Percentiles rank a stretch among this genome's conserved stretches.
Conservation (phyloP, 2,888 invertebrate species). For the Diaperis boleti region DNA sequence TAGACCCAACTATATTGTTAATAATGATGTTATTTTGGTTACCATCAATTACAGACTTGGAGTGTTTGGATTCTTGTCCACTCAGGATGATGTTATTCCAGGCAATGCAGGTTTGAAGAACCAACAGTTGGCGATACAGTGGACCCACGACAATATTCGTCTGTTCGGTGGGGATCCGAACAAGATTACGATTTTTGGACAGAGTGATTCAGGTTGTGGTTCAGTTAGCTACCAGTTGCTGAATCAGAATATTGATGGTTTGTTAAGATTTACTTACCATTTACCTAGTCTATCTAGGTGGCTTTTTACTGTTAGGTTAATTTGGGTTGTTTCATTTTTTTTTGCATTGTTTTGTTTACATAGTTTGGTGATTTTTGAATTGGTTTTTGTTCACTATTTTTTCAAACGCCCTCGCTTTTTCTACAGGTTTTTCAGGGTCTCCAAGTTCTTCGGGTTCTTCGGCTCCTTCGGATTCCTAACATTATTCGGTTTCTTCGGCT, state of each 20-base stretch:
- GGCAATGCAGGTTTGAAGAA: conserved; percentile 81
- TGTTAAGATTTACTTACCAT: too few relatives aligned
- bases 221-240: conserved; percentile 40
- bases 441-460: too few relatives aligned
- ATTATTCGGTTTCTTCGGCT: too few relatives aligned
- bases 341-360: too few relatives aligned
- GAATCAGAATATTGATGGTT: conserved; percentile 39
- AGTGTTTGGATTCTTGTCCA: conserved; percentile 79
- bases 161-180: conserved; percentile 79
- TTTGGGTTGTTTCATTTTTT: too few relatives aligned
- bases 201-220: conserved; percentile 80
- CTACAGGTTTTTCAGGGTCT: too few relatives aligned
- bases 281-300: conserved; percentile 60
- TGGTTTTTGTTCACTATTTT: too few relatives aligned
- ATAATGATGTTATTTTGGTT: conserved; percentile 74
- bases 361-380: too few relatives aligned
- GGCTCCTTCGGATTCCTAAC: too few relatives aligned
- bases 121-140: conserved; percentile 76
- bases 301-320: conserved; percentile 58
- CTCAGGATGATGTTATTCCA: conserved; percentile 75
- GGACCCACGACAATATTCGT: conserved; percentile 76
- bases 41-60: conserved; percentile 79
- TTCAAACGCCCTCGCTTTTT: too few relatives aligned
- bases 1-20: conserved; percentile 66
- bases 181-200: conserved; percentile 75